These are phyloP conservation scores for Psettodes erumei DNA, from an alignment of 2,113 vertebrate species.

Conservation along the genomic window DNA sequence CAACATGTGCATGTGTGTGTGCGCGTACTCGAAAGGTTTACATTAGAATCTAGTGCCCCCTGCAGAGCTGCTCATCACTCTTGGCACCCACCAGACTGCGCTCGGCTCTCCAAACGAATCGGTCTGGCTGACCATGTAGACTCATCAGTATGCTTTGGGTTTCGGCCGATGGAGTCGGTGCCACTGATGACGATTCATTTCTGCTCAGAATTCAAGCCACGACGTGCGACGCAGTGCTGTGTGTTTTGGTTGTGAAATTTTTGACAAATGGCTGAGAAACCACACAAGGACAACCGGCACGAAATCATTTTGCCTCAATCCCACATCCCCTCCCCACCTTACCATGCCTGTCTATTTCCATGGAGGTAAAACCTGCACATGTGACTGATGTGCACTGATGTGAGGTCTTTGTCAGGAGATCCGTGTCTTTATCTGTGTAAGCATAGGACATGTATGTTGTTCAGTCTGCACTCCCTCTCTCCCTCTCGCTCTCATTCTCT, in stretches of 20 bases:
- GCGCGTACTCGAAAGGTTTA: conserved; percentile 41
- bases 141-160: conserved; percentile 64
- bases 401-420: conserved; percentile 50
- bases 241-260: conserved; percentile 32
- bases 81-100: conserved; percentile 54
- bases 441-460: conserved; percentile 65
- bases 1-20: neutral
- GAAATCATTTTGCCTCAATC: conserved; percentile 33
- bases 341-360: conserved; percentile 16
- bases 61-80: conserved; percentile 61
- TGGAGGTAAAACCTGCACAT: conserved; percentile 17
- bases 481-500: conserved; percentile 29
- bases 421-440: conserved; percentile 29
- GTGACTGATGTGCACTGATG: conserved; percentile 43
- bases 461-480: conserved; percentile 40
- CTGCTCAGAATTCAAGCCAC: conserved; percentile 27
- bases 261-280: conserved; percentile 34
- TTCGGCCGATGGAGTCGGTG: conserved; percentile 53
- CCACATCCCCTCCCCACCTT: conserved; percentile 12
- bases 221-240: neutral
- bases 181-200: conserved; percentile 58
- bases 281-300: conserved; percentile 22
- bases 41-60: conserved; percentile 71
- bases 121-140: conserved; percentile 64
- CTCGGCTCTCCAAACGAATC: conserved; percentile 51